These are phyloP conservation scores for Oreonectes daqikongensis DNA, from an alignment of 2,797 vertebrate species.

Conservation along the genomic window DNA sequence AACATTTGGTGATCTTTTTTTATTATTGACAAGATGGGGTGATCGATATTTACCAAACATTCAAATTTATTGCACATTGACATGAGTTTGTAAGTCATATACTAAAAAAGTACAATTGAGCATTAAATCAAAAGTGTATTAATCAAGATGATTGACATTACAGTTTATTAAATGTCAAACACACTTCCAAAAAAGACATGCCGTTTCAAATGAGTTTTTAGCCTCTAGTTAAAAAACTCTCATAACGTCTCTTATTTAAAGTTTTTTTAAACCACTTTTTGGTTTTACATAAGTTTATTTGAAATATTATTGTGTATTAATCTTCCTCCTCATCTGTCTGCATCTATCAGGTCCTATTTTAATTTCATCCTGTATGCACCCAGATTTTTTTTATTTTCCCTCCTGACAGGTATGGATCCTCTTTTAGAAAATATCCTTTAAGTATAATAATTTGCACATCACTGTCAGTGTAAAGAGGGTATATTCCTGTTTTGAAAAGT, in stretches of 20 bases:
- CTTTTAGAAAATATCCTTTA: no score
- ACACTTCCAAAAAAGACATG: constrained; percentile 53
- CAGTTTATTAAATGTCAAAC: constrained; percentile 62
- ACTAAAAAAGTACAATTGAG: constrained; percentile 54
- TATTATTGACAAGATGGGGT: not conserved
- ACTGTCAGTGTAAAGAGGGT: no score
- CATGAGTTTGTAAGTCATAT: constrained; percentile 34
- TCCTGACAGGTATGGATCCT: no score
- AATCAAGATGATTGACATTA: constrained; percentile 59
- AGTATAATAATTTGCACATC: no score
- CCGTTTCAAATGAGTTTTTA: constrained; percentile 56
- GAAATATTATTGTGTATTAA: no score
- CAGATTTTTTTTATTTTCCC: no score
- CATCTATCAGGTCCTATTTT: no score
- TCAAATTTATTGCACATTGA: not conserved
- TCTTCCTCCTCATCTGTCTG: no score
- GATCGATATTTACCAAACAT: not conserved
- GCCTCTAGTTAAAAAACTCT: constrained; percentile 44
- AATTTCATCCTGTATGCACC: no score
- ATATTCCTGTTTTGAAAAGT: no score
- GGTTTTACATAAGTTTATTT: no score
- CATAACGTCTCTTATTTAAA: not conserved
- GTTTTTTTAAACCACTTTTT: not conserved
- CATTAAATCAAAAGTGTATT: constrained; percentile 27
- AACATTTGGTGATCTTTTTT: not conserved